Evolutionary conservation across 1,140 invertebrate genomes (phyloP).

Genomic region (Phenacoccus solenopsis): DNA sequence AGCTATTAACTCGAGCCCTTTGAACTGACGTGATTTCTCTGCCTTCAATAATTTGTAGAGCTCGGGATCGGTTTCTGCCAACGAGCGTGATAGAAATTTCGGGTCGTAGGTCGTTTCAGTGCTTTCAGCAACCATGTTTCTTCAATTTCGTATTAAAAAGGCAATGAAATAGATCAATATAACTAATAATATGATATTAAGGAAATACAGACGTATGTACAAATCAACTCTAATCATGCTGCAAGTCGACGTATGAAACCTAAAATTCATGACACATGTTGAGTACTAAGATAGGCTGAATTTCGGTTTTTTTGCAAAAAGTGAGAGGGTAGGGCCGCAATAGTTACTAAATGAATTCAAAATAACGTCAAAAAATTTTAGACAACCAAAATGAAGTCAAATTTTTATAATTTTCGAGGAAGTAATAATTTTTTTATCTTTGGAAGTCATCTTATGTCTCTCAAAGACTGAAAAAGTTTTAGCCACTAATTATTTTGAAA

Average conservation of each 20-base stretch:
- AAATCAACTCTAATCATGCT: constrained; percentile 7
- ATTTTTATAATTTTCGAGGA: no score
- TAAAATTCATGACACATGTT: neutral
- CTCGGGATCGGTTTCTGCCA: constrained; percentile 72
- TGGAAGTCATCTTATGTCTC: no score
- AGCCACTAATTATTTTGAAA: no score
- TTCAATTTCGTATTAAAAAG: neutral
- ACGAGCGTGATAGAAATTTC: constrained; percentile 11
- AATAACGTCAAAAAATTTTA: no score
- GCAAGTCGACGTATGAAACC: neutral
- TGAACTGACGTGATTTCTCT: constrained; percentile 75
- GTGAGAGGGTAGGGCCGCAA: no score
- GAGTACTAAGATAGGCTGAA: no score
- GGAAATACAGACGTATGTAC: neutral
- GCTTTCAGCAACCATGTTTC: neutral
- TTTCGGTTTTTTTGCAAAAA: no score
- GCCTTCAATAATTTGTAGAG: constrained; percentile 66
- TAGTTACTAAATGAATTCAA: no score
- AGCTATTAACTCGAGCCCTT: constrained; percentile 89
- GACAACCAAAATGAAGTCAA: no score
- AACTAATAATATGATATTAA: neutral
- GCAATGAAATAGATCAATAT: neutral
- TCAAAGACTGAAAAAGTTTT: no score
- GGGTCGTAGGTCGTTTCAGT: neutral
- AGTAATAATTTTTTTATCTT: no score